These are phyloP conservation scores for Archips xylosteana DNA, from an alignment of 2,888 invertebrate genomes.

Conservation along the genomic window DNA sequence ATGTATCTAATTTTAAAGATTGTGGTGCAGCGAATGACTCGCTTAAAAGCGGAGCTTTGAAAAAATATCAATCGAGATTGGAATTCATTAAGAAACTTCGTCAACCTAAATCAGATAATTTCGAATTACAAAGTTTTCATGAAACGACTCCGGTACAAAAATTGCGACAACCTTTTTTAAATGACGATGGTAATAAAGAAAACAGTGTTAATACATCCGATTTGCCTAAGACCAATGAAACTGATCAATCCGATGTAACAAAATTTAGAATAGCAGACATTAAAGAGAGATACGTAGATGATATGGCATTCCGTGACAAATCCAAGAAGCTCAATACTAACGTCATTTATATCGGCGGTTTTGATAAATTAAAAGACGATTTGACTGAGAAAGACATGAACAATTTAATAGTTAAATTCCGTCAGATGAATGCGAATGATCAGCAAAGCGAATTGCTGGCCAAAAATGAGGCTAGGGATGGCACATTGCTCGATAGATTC, in stretches of 20 bases:
- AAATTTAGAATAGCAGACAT: background rate
- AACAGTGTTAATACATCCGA: background rate
- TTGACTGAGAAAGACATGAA: background rate
- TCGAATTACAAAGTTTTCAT: background rate
- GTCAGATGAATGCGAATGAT: background rate
- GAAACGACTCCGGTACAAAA: background rate
- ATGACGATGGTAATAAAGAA: background rate
- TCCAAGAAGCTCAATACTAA: background rate
- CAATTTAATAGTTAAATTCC: background rate
- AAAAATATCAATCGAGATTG: background rate
- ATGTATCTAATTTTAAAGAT: background rate
- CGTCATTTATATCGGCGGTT: background rate
- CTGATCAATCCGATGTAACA: background rate
- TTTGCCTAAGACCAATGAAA: background rate
- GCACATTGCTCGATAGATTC: background rate
- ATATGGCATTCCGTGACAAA: conserved; percentile 10
- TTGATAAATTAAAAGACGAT: background rate
- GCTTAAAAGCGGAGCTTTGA: background rate
- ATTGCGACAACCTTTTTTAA: background rate
- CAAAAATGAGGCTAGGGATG: conserved; percentile 1
- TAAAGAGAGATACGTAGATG: background rate
- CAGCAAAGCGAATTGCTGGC: conserved; percentile 8
- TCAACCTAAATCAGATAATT: conserved; percentile 1
- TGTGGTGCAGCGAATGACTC: background rate
- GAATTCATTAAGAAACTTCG: background rate